phyloP scores from a whole-genome alignment of 1,140 invertebrate species.

The Psix sp. region DNA sequence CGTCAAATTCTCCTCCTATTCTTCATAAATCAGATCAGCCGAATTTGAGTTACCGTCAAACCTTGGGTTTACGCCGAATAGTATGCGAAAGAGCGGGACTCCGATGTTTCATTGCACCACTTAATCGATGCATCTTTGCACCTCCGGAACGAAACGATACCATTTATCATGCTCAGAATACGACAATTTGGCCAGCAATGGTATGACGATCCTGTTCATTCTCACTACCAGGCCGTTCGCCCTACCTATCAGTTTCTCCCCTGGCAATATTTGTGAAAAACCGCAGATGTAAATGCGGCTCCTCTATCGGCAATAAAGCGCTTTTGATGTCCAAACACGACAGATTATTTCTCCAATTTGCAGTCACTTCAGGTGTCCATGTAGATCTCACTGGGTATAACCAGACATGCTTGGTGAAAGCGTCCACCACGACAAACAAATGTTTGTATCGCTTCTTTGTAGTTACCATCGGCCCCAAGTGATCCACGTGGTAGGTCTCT shows the following conservation, averaged over 20 bases:
- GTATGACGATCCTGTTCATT: too few species aligned
- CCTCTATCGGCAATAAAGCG: neutral
- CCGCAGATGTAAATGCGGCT: neutral
- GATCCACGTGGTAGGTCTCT: conserved; percentile 62
- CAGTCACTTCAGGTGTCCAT: conserved; percentile 51
- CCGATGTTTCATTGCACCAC: too few species aligned
- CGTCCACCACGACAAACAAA: conserved; percentile 61
- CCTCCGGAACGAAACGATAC: too few species aligned
- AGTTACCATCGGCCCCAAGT: conserved; percentile 61
- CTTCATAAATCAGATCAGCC: neutral
- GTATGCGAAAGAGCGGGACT: too few species aligned
- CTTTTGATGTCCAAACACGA: neutral
- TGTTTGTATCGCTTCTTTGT: conserved; percentile 48
- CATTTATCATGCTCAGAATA: too few species aligned
- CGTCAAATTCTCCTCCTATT: neutral
- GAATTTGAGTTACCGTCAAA: neutral
- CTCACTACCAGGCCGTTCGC: conserved; percentile 57
- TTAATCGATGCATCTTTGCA: too few species aligned
- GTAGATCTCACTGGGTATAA: conserved; percentile 41
- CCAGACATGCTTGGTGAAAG: conserved; percentile 64
- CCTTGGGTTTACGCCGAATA: conserved; percentile 3
- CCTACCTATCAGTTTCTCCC: conserved; percentile 52
- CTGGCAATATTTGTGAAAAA: conserved; percentile 3
- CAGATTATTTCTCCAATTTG: conserved; percentile 36
- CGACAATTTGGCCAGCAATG: too few species aligned